phyloP scores from a whole-genome alignment of 35 echinoderm and acorn worm species.

The Acanthaster planci region DNA sequence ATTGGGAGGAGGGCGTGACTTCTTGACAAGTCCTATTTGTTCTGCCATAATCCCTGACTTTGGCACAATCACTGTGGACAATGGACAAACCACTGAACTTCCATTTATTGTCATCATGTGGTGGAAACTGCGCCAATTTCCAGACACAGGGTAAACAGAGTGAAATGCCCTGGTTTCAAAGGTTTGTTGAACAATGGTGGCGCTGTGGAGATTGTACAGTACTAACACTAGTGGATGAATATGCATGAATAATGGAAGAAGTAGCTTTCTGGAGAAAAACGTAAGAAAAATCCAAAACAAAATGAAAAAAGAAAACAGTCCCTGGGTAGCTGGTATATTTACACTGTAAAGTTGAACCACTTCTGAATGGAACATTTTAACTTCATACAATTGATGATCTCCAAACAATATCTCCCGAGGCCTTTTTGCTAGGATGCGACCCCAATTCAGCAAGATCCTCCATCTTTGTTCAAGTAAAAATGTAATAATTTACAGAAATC shows the following conservation, averaged over 20 bases:
- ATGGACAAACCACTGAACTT: background rate
- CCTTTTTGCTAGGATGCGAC: too few relatives aligned
- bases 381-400: too few relatives aligned
- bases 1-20: background rate
- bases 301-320: background rate
- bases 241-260: background rate
- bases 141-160: background rate
- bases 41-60: background rate
- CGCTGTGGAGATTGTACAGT: background rate
- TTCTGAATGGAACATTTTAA: too few relatives aligned
- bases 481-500: too few relatives aligned
- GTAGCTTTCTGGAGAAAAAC: background rate
- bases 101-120: background rate
- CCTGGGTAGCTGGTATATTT: background rate
- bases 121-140: background rate
- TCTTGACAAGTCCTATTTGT: slow-evolving; percentile 9
- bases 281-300: background rate
- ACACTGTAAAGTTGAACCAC: too few relatives aligned
- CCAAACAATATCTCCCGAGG: too few relatives aligned
- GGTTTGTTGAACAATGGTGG: too few relatives aligned
- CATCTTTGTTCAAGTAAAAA: too few relatives aligned
- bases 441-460: too few relatives aligned
- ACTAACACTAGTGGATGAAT: background rate
- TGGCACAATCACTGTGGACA: background rate
- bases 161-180: background rate